Evolutionary conservation across 2,888 invertebrate genomes (phyloP).

Genomic region (Matsumyia berberina): DNA sequence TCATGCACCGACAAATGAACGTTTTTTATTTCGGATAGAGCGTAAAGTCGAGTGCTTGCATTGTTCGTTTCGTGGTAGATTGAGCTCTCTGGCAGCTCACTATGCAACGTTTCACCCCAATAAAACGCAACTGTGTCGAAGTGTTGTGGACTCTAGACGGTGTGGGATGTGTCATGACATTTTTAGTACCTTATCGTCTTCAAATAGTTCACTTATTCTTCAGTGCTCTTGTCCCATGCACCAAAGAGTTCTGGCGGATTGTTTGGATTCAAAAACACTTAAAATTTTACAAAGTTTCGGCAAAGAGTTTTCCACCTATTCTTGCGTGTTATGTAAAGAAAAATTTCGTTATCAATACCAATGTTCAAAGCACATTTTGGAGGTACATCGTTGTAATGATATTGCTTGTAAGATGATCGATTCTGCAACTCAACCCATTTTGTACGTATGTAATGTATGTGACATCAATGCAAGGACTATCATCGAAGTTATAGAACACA

Average conservation of each 20-base stretch:
- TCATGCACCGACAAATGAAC: slow-evolving; percentile 26
- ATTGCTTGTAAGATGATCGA: neutral
- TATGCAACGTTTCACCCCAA: slow-evolving; percentile 18
- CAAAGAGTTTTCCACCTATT: neutral
- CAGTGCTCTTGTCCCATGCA: slow-evolving; percentile 40
- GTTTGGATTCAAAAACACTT: slow-evolving; percentile 18
- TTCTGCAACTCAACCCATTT: neutral
- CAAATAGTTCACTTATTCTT: neutral
- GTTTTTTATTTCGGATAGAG: slow-evolving; percentile 42
- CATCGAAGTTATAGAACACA: slow-evolving; percentile 29
- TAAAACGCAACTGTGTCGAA: neutral
- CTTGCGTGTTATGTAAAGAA: slow-evolving; percentile 25
- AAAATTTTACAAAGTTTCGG: slow-evolving; percentile 36
- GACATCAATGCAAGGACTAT: neutral
- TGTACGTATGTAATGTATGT: slow-evolving; percentile 39
- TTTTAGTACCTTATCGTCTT: neutral
- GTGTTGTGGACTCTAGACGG: slow-evolving; percentile 21
- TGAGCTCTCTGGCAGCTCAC: slow-evolving; percentile 1
- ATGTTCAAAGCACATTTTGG: slow-evolving; percentile 28
- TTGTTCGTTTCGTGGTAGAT: slow-evolving; percentile 26
- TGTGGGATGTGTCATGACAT: slow-evolving; percentile 51
- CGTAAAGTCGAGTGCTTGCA: slow-evolving; percentile 36
- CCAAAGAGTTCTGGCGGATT: slow-evolving; percentile 37
- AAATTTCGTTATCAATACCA: neutral
- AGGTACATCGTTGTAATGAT: neutral